Percentiles rank a stretch among this genome's conserved stretches.
phyloP scores from a whole-genome alignment of 1,140 invertebrate species.

The Nymphalis io region DNA sequence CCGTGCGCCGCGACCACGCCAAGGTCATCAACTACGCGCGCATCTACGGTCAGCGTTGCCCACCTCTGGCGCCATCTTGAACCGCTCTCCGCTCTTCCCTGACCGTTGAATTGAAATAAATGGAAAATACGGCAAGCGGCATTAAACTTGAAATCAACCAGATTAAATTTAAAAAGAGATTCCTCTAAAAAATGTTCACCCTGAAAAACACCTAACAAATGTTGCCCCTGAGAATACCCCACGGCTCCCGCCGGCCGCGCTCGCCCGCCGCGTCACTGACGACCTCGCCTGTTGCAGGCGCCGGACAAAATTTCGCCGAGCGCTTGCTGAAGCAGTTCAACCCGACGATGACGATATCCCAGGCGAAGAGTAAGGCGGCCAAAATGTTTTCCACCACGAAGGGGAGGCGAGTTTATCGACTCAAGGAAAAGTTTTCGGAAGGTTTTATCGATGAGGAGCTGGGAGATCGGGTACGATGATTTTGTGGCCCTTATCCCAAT shows the following conservation, averaged over 20 bases:
- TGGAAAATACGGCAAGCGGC: no score
- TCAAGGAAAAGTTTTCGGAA: slow-evolving; percentile 80
- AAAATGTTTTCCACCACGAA: slow-evolving; percentile 97
- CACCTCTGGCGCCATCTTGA: no score
- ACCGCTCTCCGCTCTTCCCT: no score
- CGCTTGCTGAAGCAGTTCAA: slow-evolving; percentile 95
- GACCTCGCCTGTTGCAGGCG: slow-evolving; percentile 74
- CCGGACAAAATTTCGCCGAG: slow-evolving; percentile 96
- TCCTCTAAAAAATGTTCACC: no score
- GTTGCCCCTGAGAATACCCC: no score
- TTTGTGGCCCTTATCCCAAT: no score
- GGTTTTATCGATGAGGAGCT: slow-evolving; percentile 66
- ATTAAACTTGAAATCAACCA: no score
- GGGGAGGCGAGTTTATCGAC: slow-evolving; percentile 86
- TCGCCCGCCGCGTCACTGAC: slow-evolving; percentile 86
- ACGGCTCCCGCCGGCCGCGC: no score
- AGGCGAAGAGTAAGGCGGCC: slow-evolving; percentile 91
- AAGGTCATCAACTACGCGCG: slow-evolving; percentile 99
- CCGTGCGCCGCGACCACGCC: slow-evolving; percentile 95
- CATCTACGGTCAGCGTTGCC: slow-evolving; percentile 90
- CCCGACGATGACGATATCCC: slow-evolving; percentile 87
- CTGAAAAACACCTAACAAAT: no score
- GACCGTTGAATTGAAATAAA: no score
- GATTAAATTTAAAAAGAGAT: no score
- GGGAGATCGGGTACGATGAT: slow-evolving; percentile 49